phyloP scores from a whole-genome alignment of 2,888 invertebrate genomes.

The Dione juno region DNA sequence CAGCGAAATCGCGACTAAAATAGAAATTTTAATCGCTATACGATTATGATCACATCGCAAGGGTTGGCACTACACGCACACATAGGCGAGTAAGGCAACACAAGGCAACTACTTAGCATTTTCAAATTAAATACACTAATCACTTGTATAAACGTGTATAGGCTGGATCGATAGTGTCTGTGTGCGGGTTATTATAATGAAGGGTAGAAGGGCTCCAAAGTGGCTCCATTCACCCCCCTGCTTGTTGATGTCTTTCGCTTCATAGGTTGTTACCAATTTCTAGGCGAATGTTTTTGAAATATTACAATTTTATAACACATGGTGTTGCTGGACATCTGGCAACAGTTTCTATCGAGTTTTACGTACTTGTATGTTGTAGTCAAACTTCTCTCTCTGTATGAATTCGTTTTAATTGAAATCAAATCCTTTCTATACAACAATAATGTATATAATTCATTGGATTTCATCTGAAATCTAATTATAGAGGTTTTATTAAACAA shows the following conservation, averaged over 20 bases:
- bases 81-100: slow-evolving; percentile 53
- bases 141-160: slow-evolving; percentile 79
- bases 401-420: neutral
- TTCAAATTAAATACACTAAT: slow-evolving; percentile 84
- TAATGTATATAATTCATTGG: no score
- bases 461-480: no score
- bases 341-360: neutral
- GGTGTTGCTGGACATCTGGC: neutral
- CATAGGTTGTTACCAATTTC: slow-evolving; percentile 69
- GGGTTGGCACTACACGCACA: slow-evolving; percentile 74
- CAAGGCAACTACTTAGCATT: slow-evolving; percentile 83
- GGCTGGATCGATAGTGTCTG: slow-evolving; percentile 73
- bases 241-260: slow-evolving; percentile 78
- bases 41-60: slow-evolving; percentile 68
- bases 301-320: slow-evolving; percentile 14
- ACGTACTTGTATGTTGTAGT: neutral
- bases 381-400: neutral
- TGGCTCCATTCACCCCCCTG: slow-evolving; percentile 80
- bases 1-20: slow-evolving; percentile 50
- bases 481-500: no score
- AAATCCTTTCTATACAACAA: no score
- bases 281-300: slow-evolving; percentile 40
- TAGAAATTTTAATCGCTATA: slow-evolving; percentile 69
- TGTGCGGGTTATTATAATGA: slow-evolving; percentile 83
- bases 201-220: slow-evolving; percentile 82